phyloP scores from a whole-genome alignment of 2,797 vertebrate genomes.

The Tarsius wallacei region DNA sequence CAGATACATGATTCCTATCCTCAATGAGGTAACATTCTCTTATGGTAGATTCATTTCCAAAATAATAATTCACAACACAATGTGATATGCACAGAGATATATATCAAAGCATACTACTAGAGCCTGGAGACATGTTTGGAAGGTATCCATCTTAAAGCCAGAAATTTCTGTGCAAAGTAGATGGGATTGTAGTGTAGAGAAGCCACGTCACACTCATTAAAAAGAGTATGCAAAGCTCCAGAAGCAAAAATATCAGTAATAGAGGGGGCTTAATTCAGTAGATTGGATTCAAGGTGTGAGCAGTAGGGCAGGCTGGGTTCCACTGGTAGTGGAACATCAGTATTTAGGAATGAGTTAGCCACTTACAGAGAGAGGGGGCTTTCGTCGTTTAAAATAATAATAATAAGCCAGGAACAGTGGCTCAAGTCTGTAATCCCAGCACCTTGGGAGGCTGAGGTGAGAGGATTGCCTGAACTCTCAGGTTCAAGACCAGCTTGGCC shows the following conservation, averaged over 20 bases:
- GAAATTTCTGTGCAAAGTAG: not conserved
- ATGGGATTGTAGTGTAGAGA: accelerated
- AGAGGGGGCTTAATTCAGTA: not conserved
- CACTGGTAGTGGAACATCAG: not conserved
- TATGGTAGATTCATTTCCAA: not conserved
- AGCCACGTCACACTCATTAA: not conserved
- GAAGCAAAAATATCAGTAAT: not conserved
- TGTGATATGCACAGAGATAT: not conserved
- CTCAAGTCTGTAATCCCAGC: no score
- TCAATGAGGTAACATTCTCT: not conserved
- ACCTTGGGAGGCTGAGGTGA: no score
- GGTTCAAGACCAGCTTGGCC: no score
- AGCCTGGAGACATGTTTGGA: not conserved
- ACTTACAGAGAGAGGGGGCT: not conserved
- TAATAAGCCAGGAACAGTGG: not conserved
- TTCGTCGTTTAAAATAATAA: not conserved
- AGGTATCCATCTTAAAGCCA: not conserved
- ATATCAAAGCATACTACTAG: not conserved
- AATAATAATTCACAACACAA: not conserved
- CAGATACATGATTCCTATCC: not conserved
- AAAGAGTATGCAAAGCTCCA: not conserved
- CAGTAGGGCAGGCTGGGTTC: not conserved
- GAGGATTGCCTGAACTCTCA: no score
- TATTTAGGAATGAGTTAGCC: not conserved
- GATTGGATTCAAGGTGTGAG: not conserved